Base-by-base conservation (phyloP, 2,888 invertebrate genomes). In the Aelia acuminata region DNA sequence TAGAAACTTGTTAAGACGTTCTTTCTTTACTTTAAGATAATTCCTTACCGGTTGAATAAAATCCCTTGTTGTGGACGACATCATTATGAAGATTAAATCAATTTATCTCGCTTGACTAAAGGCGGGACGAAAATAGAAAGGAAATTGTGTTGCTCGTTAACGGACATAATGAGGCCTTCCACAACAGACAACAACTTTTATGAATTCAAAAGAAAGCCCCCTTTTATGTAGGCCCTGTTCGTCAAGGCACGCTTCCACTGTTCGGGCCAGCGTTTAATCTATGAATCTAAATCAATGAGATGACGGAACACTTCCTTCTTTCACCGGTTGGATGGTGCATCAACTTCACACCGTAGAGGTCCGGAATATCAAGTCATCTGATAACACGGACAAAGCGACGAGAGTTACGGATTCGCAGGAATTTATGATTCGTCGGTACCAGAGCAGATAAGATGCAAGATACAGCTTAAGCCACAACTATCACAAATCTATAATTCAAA, bases 191-290 rank as follows among this genome's bases (percentile, higher is more conserved):
- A n/a, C 53, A 53, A 57, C 57, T 57, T 57, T 15, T 57, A 57
- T 26, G 15, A 57, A 70, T 70, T 70, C 63, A 70, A 70, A 70
- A 70, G 63, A 70, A 70, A 70, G 63, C 63, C 35, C 35, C 63
- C 20, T n/a, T 70, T 70, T 70, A 35, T 70, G 63, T 31, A 26
- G 0, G 11, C 5, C 63, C 20, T 18, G 31, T 35, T 35, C 63
- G 35, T 31, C 31, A 35, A 70, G 63, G 31, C 63, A 70, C 63
- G 63, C 63, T 70, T 70, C 35, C 35, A 35, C 18, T 70, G 63
- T 35, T 70, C 63, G 18, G n/a, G 7, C n/a, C 18, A 35, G 63
- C 63, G 63, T 35, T 70, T 70, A 70, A 70, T 70, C 63, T 70
- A 15, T 20, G 3, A 35, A 70, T 70, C 63, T 70, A 20, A 70